Evolutionary conservation across 2,888 invertebrate species (phyloP), one percentile per base, ranked within the genome.

Genomic region (Eilema sororculum): DNA sequence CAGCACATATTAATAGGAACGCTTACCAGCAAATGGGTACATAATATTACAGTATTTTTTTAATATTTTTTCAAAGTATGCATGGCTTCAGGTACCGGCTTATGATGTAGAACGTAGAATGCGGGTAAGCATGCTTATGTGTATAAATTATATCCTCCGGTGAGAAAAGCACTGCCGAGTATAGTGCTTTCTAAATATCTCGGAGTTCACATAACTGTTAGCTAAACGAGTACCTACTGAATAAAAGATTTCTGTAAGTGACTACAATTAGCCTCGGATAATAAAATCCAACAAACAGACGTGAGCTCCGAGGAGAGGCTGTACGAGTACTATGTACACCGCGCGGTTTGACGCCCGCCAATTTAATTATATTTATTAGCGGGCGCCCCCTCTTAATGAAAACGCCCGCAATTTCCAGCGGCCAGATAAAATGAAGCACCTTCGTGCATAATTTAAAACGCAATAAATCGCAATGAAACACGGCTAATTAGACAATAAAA

Each of bases 291-390:
- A 62, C 37, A 71, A 76, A 57, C 25, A 67, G 67, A 61, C 56
- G 63, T 63, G 41, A 60, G n/a, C 16, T 52, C 63, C n/a, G 61
- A 52, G 52, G 52, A 52, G n/a, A 52, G n/a, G n/a, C 52, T 52
- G 16, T 41, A n/a, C 1, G 8, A 1, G 12, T 12, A 67, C 76
- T 74, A 75, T 24, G 2, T n/a, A 33, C 46, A 60, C 58, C 30
- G 56, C 69, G 67, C 67, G 74, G 74, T 69, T 68, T 24, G 66
- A 65, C 67, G 63, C 75, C 64, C 68, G 73, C 81, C 89, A 88
- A 90, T 91, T 90, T 87, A 90, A 90, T 90, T 84, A 90, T 90
- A 90, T 91, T 90, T 90, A 91, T 91, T 89, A 87, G 84, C 83
- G 73, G 84, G 73, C 74, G 61, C 82, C 76, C 77, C 79, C 79